phyloP scores from a whole-genome alignment of 2,888 invertebrate species.

The Oithona nana region DNA sequence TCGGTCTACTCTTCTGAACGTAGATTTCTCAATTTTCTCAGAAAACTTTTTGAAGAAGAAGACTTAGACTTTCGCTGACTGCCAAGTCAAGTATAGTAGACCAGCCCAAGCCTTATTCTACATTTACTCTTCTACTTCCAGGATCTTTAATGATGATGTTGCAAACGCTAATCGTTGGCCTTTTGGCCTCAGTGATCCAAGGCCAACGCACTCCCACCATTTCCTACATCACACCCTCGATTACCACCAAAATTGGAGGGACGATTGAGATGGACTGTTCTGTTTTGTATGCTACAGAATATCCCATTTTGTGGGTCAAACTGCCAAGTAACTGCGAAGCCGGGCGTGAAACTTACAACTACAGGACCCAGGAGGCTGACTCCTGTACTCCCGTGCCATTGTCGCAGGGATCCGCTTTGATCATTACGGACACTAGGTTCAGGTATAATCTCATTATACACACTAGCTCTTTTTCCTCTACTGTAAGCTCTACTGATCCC shows the following conservation, averaged over 20 bases:
- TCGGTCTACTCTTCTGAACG: too few relatives aligned
- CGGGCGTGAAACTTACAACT: conserved; percentile 20
- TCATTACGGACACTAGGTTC: conserved; percentile 64
- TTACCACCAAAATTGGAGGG: conserved; percentile 43
- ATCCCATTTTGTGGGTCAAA: conserved; percentile 66
- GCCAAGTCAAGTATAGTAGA: too few relatives aligned
- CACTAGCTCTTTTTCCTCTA: too few relatives aligned
- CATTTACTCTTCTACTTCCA: too few relatives aligned
- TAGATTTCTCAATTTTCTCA: too few relatives aligned
- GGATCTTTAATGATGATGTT: background rate
- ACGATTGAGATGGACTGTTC: conserved; percentile 70
- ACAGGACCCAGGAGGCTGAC: conserved; percentile 26
- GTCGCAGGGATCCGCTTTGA: conserved; percentile 60
- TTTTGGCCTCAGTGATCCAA: background rate
- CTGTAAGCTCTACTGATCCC: too few relatives aligned
- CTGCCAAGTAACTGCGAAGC: conserved; percentile 30
- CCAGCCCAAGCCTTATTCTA: too few relatives aligned
- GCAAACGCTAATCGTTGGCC: background rate
- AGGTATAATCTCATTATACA: conserved; percentile 2
- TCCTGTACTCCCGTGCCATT: conserved; percentile 53
- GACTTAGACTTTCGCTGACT: too few relatives aligned
- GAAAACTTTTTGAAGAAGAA: too few relatives aligned
- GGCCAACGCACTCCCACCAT: conserved; percentile 21
- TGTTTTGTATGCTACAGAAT: conserved; percentile 69
- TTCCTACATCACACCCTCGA: conserved; percentile 47